A percentile compares a stretch with the other conserved stretches of the same genome.
Conservation (phyloP, 2,113 vertebrate genomes). For the Damaliscus lunatus region DNA sequence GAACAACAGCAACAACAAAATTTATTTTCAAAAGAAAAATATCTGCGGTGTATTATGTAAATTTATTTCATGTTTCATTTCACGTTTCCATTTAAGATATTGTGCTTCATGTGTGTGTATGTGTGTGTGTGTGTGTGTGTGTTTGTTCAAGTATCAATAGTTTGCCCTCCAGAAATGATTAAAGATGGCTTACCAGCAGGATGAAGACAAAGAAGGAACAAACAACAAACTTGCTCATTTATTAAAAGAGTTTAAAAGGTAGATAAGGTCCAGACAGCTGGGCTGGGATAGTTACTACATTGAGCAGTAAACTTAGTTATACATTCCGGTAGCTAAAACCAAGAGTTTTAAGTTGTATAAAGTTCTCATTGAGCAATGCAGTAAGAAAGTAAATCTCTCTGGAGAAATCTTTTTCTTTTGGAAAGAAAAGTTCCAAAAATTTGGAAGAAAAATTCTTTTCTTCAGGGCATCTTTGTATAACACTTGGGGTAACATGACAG, state of each 20-base stretch:
- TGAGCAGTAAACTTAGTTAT: neutral
- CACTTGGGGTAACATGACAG: neutral
- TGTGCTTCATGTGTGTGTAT: neutral
- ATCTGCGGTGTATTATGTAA: neutral
- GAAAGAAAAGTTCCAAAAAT: neutral
- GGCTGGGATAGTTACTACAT: neutral
- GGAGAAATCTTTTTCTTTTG: neutral
- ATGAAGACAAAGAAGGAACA: neutral
- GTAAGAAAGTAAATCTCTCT: constrained; percentile 2
- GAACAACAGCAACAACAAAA: neutral
- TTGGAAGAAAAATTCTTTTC: neutral
- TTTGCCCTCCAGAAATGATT: neutral
- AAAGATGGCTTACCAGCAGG: neutral
- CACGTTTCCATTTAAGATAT: neutral
- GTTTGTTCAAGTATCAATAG: neutral
- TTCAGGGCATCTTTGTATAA: neutral
- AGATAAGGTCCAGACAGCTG: neutral
- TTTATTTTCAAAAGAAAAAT: constrained; percentile 13
- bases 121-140: neutral
- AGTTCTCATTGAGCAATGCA: neutral
- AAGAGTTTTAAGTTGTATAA: neutral
- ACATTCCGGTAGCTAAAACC: neutral
- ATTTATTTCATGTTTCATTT: constrained; percentile 10
- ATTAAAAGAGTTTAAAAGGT: neutral
- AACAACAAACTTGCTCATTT: neutral